Percentiles rank a stretch among this genome's conserved stretches.
phyloP scores from a whole-genome alignment of 2,113 vertebrate genomes.

The Chascanopsetta lugubris region DNA sequence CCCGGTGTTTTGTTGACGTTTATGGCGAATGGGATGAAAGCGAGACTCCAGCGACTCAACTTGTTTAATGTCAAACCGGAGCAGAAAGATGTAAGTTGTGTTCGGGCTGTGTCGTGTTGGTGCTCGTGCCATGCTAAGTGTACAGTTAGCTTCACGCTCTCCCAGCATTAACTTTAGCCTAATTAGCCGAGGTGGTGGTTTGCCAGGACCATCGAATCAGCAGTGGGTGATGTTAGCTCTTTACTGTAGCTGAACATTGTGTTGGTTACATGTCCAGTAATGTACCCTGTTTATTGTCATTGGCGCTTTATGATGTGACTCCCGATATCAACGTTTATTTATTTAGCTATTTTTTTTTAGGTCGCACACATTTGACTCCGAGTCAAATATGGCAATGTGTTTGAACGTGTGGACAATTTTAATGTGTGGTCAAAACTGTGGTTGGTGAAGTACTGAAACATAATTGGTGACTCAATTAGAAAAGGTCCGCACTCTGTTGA shows the following conservation, averaged over 20 bases:
- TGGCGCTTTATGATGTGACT: no score
- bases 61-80: slow-evolving; percentile 69
- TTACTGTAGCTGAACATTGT: no score
- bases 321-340: background rate
- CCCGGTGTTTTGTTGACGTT: slow-evolving; percentile 28
- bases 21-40: slow-evolving; percentile 80
- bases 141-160: slow-evolving; percentile 39
- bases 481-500: no score
- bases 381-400: no score
- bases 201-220: slow-evolving; percentile 9
- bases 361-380: background rate
- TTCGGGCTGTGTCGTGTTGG: slow-evolving; percentile 8
- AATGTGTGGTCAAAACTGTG: no score
- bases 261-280: no score
- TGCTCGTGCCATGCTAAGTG: slow-evolving; percentile 36
- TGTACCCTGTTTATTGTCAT: no score
- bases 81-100: slow-evolving; percentile 72
- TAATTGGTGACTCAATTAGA: no score
- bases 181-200: slow-evolving; percentile 12
- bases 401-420: no score
- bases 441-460: no score
- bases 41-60: slow-evolving; percentile 72
- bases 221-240: background rate
- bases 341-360: background rate
- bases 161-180: slow-evolving; percentile 10